Base-by-base conservation (phyloP, 2,888 invertebrate genomes). In the Encarsia formosa region DNA sequence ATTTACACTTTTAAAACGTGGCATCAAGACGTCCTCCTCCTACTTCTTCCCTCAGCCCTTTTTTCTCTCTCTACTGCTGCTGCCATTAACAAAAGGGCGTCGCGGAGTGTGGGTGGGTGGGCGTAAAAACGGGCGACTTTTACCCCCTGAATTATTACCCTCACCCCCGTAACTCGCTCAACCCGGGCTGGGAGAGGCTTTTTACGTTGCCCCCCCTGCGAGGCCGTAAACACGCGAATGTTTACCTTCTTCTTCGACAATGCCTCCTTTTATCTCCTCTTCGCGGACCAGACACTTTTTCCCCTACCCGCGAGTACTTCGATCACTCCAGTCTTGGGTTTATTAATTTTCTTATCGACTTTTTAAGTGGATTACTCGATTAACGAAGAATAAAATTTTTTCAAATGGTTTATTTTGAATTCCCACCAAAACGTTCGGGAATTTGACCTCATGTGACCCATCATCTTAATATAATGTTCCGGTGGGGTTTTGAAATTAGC, bases 161-260 rank as follows among this genome's bases (percentile, higher is more conserved):
- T 26, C 26, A 11, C 26, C 11, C 6, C 6, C 26, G 26, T 6
- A 26, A 11, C 26, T 6, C n/a, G n/a, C n/a, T n/a, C n/a, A n/a
- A n/a, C n/a, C 22, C 22, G 19, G n/a, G 31, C n/a, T n/a, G 23
- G 26, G 41, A 41, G 26, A 26, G 19, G 19, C 32, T 31, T 35
- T 49, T 49, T 49, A 45, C 45, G 45, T 35, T 20, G 23, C 11
- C 40, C 40, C 15, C n/a, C 24, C 39, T 23, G n/a, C 16, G 5
- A 13, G 15, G 15, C 32, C 41, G 31, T 46, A 46, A 52, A 52
- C 46, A 52, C 41, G 52, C 52, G 29, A 45, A 35, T 52, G 41
- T 35, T 45, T 35, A 35, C 19, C 16, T 23, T 29, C 29, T 8
- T 24, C 24, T 24, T 31, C 32, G 23, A 5, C 26, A 18, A 39